A percentile compares a stretch with the other conserved stretches of the same genome.
Conservation (phyloP, 1,140 invertebrate species). For the Euborellia annulipes region DNA sequence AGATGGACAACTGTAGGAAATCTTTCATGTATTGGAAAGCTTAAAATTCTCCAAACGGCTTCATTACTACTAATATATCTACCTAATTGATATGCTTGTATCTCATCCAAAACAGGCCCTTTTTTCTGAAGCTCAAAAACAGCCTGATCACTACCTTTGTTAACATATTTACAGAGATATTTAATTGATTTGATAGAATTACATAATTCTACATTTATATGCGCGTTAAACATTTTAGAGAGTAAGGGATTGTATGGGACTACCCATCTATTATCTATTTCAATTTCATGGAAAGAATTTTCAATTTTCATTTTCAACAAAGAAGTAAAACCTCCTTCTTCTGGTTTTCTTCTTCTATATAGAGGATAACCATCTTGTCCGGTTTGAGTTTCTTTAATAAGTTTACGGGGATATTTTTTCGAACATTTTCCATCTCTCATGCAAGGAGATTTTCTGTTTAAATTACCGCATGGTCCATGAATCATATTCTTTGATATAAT, state of each 20-base stretch:
- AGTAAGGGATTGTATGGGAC: slow-evolving; percentile 35
- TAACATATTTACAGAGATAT: slow-evolving; percentile 25
- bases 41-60: slow-evolving; percentile 29
- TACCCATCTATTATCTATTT: slow-evolving; percentile 32
- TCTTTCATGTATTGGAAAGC: slow-evolving; percentile 27
- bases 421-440: slow-evolving; percentile 23
- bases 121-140: slow-evolving; percentile 15
- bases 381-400: slow-evolving; percentile 20
- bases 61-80: slow-evolving; percentile 28
- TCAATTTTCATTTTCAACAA: slow-evolving; percentile 7
- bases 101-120: slow-evolving; percentile 16
- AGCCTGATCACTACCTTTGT: slow-evolving; percentile 20
- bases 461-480: slow-evolving; percentile 29
- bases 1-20: slow-evolving; percentile 27
- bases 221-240: slow-evolving; percentile 28
- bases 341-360: slow-evolving; percentile 18
- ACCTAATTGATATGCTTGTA: slow-evolving; percentile 23
- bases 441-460: slow-evolving; percentile 22
- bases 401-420: slow-evolving; percentile 26
- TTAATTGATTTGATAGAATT: slow-evolving; percentile 20
- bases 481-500: slow-evolving; percentile 31
- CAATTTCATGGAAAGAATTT: slow-evolving; percentile 5
- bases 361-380: slow-evolving; percentile 24
- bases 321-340: slow-evolving; percentile 6
- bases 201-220: slow-evolving; percentile 21